Base-by-base conservation (phyloP, 2,888 invertebrate species). In the Ophraella communa region DNA sequence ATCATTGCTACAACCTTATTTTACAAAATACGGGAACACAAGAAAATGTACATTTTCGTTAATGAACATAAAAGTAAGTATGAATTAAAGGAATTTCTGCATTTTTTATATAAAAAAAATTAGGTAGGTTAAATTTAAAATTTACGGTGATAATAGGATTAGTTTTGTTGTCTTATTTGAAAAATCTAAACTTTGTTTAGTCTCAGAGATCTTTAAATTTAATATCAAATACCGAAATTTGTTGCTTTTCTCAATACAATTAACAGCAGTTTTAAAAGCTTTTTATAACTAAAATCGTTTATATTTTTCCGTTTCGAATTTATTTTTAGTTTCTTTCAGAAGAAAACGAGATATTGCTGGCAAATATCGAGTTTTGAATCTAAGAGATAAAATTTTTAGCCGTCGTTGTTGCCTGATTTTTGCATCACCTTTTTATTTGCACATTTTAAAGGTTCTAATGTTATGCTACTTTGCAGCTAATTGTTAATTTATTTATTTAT, bases 391-490 rank as follows among this genome's bases (percentile, higher is more conserved):
- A 39, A 8, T 17, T 39, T 14, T 39, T 14, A 1, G 5, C 5
- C 11, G 4, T 30, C 11, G 11, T 30, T 14, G 1, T 14, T 39
- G 1, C 17, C 17, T n/a, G 17, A 14, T 45, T 11, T 1, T 1
- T 45, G 11, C 39, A 39, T 57, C 49, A 62, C 27, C 10, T 71
- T 57, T 68, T 72, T 66, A 61, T 73, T 75, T 75, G 74, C 73
- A 75, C 73, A 74, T 75, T 74, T 73, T 74, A 71, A 72, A 65
- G 73, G 73, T 66, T 60, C 59, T 56, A 33, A 65, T 57, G 30
- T 39, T 39, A 5, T 17, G 17, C 17, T 39, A 60, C 65, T 68
- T 69, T 69, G 72, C 73, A 73, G 72, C 73, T 73, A 70, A 69
- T 68, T 68, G 64, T 70, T 58, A 58, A 62, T 62, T 65, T 65